Percentiles rank a stretch among this genome's conserved stretches.
These are phyloP conservation scores for Semotilus atromaculatus DNA, from an alignment of 2,797 vertebrate genomes.

Conservation along the genomic window DNA sequence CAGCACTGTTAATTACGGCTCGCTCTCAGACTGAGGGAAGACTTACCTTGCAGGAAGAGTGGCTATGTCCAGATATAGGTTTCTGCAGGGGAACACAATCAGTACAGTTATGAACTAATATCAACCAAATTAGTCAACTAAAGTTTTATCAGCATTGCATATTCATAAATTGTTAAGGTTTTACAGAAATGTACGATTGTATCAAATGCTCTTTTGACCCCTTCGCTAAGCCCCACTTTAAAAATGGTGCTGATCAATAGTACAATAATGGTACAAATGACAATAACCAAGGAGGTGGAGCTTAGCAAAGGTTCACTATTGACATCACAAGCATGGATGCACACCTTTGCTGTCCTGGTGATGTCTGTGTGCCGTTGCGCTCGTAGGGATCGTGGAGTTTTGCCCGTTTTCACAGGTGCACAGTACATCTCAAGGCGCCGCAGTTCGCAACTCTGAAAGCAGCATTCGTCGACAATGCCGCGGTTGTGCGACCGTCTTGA, in stretches of 20 bases:
- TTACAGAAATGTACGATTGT: background rate
- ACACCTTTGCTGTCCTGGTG: conserved; percentile 89
- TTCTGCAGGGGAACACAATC: conserved; percentile 72
- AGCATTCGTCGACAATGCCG: conserved; percentile 98
- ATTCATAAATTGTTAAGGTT: background rate
- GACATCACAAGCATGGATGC: background rate
- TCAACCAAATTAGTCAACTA: background rate
- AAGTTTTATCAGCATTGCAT: background rate
- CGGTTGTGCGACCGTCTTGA: conserved; percentile 88
- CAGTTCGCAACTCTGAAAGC: conserved; percentile 98
- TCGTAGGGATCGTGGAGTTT: conserved; percentile 90
- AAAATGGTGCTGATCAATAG: background rate
- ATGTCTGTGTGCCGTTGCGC: conserved; percentile 95
- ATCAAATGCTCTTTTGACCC: background rate
- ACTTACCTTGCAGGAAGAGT: conserved; percentile 82
- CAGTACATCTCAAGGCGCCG: conserved; percentile 98
- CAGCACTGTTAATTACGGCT: background rate
- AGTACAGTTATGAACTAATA: conserved; percentile 39
- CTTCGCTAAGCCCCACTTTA: background rate
- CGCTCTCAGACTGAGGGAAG: background rate
- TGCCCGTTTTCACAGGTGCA: conserved; percentile 90
- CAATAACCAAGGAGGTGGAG: background rate
- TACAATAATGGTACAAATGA: background rate
- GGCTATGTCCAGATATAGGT: conserved; percentile 80
- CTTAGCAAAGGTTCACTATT: background rate